These are phyloP conservation scores for Bellardia bayeri DNA, from an alignment of 2,888 invertebrate genomes.

Conservation along the genomic window DNA sequence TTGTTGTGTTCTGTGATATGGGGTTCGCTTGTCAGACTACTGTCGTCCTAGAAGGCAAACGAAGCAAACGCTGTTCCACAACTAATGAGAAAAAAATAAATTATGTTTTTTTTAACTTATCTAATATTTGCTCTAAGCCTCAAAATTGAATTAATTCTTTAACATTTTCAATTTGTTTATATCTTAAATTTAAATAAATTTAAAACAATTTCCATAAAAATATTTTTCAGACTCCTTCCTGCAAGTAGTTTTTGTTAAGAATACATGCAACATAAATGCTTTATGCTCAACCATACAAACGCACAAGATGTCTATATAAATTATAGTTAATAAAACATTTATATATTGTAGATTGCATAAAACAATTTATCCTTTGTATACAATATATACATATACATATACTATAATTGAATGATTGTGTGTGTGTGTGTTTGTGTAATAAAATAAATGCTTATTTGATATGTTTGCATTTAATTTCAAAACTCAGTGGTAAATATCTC, in stretches of 20 bases:
- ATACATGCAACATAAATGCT: background rate
- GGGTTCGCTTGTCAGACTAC: too few relatives aligned
- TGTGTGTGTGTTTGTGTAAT: background rate
- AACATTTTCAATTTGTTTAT: background rate
- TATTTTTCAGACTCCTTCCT: background rate
- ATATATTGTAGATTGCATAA: conserved; percentile 5
- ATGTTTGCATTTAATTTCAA: conserved; percentile 17
- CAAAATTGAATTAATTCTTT: background rate
- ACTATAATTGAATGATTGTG: background rate
- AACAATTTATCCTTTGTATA: conserved; percentile 12
- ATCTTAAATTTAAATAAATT: background rate
- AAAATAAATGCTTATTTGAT: conserved; percentile 8
- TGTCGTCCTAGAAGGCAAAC: too few relatives aligned
- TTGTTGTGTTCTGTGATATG: too few relatives aligned
- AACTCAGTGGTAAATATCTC: conserved; percentile 15
- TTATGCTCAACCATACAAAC: background rate
- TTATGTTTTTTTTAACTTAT: too few relatives aligned
- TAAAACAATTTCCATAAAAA: background rate
- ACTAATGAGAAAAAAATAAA: too few relatives aligned
- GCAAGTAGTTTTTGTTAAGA: background rate
- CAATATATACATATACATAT: background rate
- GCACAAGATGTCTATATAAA: background rate
- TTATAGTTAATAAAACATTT: conserved; percentile 18
- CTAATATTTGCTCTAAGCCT: too few relatives aligned
- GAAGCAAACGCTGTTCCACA: too few relatives aligned